Conservation (phyloP, 2,797 vertebrate genomes). For the Parambassis ranga region DNA sequence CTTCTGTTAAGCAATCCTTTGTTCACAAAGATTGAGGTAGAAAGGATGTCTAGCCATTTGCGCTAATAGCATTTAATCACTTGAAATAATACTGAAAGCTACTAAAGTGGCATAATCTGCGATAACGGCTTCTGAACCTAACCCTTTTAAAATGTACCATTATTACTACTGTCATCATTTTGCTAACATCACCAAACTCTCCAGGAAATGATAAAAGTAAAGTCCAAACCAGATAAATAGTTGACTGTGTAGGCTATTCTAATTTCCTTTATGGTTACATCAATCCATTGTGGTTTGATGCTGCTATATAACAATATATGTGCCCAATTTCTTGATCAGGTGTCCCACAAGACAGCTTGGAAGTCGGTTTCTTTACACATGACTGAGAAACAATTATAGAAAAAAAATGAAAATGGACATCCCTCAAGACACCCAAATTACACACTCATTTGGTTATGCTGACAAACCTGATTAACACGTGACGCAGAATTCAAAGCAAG, state of each 20-base stretch:
- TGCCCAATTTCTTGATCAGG: conserved; percentile 37
- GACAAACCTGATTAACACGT: conserved; percentile 37
- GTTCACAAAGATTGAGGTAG: too few relatives aligned
- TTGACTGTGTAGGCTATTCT: background rate
- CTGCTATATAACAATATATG: conserved; percentile 13
- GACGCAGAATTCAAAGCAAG: conserved; percentile 8
- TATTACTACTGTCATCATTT: too few relatives aligned
- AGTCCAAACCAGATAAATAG: too few relatives aligned
- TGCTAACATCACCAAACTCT: too few relatives aligned
- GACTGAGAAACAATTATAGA: conserved; percentile 54
- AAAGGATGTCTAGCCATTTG: too few relatives aligned
- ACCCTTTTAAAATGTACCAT: too few relatives aligned
- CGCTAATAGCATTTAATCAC: too few relatives aligned
- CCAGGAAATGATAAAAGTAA: too few relatives aligned
- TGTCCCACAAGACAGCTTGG: conserved; percentile 33
- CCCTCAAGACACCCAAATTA: conserved; percentile 45
- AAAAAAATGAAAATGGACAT: conserved; percentile 60
- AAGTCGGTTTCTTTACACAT: conserved; percentile 44
- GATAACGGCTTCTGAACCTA: too few relatives aligned
- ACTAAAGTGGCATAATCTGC: too few relatives aligned
- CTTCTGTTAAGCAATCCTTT: too few relatives aligned
- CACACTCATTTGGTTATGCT: conserved; percentile 24
- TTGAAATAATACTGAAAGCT: too few relatives aligned
- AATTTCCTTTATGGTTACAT: conserved; percentile 30
- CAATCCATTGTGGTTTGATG: conserved; percentile 7